Evolutionary conservation across 2,113 vertebrate genomes (phyloP), one percentile per base, ranked within the genome.

Genomic region (Tinamus guttatus): DNA sequence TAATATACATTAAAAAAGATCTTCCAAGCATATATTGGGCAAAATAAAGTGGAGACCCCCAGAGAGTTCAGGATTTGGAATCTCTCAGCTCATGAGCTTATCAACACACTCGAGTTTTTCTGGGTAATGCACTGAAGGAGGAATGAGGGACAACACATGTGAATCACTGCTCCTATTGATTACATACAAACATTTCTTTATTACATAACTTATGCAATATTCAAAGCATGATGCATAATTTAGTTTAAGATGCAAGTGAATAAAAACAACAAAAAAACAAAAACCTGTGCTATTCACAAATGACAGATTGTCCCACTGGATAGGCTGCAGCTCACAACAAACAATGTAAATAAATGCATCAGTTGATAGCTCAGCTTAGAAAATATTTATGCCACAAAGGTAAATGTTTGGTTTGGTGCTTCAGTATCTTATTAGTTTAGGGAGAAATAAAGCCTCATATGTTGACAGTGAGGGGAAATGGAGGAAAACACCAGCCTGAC

Each of bases 341-440:
- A 80, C 62, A 79, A n/a, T 2, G 0, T 73, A 86, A 90, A 90
- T 63, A 92, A 71, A 19, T 1, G 27, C 43, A 28, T 4, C 1
- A 87, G 30, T 54, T 85, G 83, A 71, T 1, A 69, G 36, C 45
- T 76, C 58, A 59, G n/a, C 63, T 87, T 80, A 21, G 71, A 85
- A 92, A 93, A 91, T 89, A 95, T 89, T 94, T 95, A 73, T 83
- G 89, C 56, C 63, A 79, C 70, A 76, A 89, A 92, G 74, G 86
- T 89, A 92, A 90, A 90, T 59, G 80, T 95, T 96, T 88, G 58
- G 36, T 58, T 83, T 20, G 43, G 60, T 51, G 67, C 25, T 52
- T 89, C 82, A 74, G 58, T 22, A 40, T 27, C 4, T 2, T 19
- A 41, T 81, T 73, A 73, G 34, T 63, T 63, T 34, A 25, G 49